Percentiles rank a stretch among this genome's conserved stretches.
Conservation (phyloP, 2,113 vertebrate genomes). For the Rallus limicola region DNA sequence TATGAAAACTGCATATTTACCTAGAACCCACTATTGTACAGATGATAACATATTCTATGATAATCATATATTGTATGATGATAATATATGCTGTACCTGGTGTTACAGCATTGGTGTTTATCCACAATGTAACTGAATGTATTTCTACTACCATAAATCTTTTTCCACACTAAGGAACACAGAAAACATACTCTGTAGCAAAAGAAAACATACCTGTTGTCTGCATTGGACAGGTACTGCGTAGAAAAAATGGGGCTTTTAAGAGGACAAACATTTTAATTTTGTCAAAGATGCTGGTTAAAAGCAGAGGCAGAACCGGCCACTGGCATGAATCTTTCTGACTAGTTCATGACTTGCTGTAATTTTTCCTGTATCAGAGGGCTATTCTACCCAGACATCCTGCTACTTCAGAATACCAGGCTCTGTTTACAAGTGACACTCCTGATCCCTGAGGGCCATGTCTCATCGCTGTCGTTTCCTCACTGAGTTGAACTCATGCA, state of each 20-base stretch:
- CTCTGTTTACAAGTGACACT: neutral
- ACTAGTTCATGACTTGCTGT: neutral
- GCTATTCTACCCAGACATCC: neutral
- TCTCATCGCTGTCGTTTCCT: neutral
- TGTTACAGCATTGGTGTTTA: neutral
- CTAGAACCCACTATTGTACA: neutral
- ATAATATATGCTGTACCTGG: neutral
- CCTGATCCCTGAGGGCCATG: neutral
- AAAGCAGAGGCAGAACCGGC: neutral
- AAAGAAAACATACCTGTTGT: neutral
- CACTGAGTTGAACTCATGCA: neutral
- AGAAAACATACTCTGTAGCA: neutral
- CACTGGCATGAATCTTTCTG: neutral
- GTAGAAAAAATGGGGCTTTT: neutral
- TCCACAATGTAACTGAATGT: neutral
- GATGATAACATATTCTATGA: neutral
- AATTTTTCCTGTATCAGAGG: conserved; percentile 12
- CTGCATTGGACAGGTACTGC: neutral
- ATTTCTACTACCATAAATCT: neutral
- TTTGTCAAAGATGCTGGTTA: neutral
- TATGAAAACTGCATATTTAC: neutral
- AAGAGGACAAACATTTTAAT: conserved; percentile 11
- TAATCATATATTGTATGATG: too few relatives aligned
- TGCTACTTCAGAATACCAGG: neutral
- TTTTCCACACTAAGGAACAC: neutral